Conservation (phyloP, 2,888 invertebrate genomes). For the Sarcophaga caerulescens region DNA sequence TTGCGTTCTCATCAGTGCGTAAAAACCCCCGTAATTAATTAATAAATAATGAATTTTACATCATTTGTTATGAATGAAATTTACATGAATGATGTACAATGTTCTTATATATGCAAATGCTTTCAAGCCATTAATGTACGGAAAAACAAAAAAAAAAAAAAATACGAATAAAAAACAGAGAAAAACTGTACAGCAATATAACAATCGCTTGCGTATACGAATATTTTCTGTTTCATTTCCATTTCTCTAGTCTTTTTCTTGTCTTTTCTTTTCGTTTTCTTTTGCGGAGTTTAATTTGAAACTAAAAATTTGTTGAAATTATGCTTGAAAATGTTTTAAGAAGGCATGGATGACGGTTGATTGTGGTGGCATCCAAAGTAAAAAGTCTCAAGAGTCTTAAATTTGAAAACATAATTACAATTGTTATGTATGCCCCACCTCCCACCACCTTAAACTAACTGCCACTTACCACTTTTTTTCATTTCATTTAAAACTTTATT, state of each 20-base stretch:
- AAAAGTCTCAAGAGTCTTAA: constrained; percentile 43
- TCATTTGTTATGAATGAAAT: constrained; percentile 65
- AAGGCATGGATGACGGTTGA: background rate
- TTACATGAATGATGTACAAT: constrained; percentile 21
- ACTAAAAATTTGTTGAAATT: background rate
- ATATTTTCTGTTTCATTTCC: background rate
- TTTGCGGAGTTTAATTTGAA: background rate
- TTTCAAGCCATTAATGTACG: constrained; percentile 25
- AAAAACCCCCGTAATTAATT: constrained; percentile 41
- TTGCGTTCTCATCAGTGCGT: background rate
- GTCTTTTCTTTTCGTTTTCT: background rate
- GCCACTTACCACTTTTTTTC: background rate
- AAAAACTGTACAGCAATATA: constrained; percentile 30
- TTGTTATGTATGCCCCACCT: constrained; percentile 6
- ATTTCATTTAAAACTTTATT: background rate
- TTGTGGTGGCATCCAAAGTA: background rate
- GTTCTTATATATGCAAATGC: constrained; percentile 33
- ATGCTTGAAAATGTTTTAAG: background rate
- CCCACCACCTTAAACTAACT: constrained; percentile 26
- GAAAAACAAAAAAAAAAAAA: background rate
- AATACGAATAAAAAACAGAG: background rate
- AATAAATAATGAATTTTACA: constrained; percentile 60
- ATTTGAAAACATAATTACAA: constrained; percentile 55
- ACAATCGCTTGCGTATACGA: background rate
- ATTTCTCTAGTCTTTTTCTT: no score